These are phyloP conservation scores for Peucedramus taeniatus DNA, from an alignment of 2,113 vertebrate species.

Conservation along the genomic window DNA sequence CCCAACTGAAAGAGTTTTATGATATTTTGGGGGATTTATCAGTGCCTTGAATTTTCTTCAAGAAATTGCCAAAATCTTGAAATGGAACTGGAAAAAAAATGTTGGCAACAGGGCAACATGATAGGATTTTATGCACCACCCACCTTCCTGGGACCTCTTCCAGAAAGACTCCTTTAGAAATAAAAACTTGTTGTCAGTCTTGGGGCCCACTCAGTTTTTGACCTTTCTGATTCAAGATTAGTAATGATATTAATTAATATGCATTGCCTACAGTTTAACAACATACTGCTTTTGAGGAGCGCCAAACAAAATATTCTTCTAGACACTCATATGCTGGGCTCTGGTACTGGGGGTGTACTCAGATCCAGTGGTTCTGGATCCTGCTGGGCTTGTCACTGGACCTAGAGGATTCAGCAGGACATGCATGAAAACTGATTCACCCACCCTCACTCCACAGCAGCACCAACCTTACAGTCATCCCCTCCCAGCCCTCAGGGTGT, in stretches of 20 bases:
- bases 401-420: not conserved
- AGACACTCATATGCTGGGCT: not conserved
- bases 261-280: not conserved
- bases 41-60: not conserved
- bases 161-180: not conserved
- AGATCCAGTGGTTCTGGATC: not conserved
- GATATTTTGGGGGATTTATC: not conserved
- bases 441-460: not conserved
- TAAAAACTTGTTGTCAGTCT: not conserved
- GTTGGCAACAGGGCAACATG: not conserved
- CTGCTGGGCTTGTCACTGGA: not conserved
- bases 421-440: not conserved
- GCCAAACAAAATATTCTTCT: not conserved
- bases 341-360: not conserved
- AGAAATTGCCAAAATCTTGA: not conserved
- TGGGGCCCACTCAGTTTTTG: not conserved
- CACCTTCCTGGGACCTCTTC: not conserved
- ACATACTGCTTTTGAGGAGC: not conserved
- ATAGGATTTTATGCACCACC: not conserved
- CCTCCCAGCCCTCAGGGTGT: not conserved
- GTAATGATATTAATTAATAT: not conserved
- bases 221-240: not conserved
- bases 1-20: not conserved
- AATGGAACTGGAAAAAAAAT: not conserved
- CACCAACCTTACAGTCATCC: not conserved